Evolutionary conservation across 2,888 invertebrate genomes (phyloP).

Genomic region (Yponomeuta cagnagella): DNA sequence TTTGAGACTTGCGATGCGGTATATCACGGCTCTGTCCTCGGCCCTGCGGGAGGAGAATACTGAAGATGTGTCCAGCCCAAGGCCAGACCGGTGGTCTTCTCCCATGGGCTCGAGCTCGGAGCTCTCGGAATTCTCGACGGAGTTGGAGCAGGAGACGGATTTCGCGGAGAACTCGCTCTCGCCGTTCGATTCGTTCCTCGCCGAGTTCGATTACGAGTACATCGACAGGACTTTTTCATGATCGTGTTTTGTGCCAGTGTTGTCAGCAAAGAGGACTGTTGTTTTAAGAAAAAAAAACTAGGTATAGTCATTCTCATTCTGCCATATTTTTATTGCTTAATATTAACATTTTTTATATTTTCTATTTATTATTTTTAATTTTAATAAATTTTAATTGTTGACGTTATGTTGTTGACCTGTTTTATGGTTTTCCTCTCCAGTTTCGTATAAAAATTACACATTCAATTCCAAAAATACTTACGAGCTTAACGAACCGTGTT

Average conservation of each 20-base stretch:
- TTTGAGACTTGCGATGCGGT: constrained; percentile 89
- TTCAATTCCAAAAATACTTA: neutral
- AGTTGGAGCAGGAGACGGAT: constrained; percentile 64
- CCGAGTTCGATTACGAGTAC: constrained; percentile 69
- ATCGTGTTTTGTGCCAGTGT: constrained; percentile 12
- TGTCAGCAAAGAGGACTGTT: constrained; percentile 4
- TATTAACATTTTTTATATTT: constrained; percentile 56
- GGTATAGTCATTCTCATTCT: constrained; percentile 12
- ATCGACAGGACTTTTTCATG: constrained; percentile 67
- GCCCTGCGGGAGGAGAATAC: constrained; percentile 71
- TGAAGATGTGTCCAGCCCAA: constrained; percentile 30
- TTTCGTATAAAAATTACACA: neutral
- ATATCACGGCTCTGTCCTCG: constrained; percentile 85
- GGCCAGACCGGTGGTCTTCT: constrained; percentile 61
- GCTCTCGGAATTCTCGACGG: constrained; percentile 68
- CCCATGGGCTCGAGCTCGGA: constrained; percentile 62
- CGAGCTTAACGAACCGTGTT: neutral
- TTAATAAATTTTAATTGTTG: constrained; percentile 67
- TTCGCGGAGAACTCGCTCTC: constrained; percentile 73
- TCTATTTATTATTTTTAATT: constrained; percentile 38
- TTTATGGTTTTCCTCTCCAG: neutral
- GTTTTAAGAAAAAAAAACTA: neutral
- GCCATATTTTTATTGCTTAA: constrained; percentile 42
- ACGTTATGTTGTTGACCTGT: constrained; percentile 34
- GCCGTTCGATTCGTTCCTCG: constrained; percentile 74